These are phyloP conservation scores for Hyphantria cunea DNA, from an alignment of 1,140 invertebrate species.

Conservation along the genomic window DNA sequence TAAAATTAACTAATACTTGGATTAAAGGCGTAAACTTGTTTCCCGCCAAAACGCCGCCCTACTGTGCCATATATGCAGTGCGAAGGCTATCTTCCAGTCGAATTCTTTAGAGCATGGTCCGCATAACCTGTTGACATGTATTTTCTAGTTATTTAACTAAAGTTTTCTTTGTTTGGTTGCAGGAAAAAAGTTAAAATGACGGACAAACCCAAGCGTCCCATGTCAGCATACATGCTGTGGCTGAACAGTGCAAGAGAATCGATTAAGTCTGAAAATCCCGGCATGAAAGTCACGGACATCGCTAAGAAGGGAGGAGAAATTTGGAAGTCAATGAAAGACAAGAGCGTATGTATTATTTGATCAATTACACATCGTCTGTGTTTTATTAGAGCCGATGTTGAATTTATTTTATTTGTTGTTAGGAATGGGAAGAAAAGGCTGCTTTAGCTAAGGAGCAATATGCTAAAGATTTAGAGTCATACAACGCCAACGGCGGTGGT, in stretches of 20 bases:
- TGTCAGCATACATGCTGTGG: constrained; percentile 94
- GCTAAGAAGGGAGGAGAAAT: constrained; percentile 94
- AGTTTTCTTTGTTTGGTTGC: constrained; percentile 47
- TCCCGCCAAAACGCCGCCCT: constrained; percentile 78
- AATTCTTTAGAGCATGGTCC: constrained; percentile 42
- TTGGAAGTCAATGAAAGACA: constrained; percentile 92
- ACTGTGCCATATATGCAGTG: constrained; percentile 50
- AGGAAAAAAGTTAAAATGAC: constrained; percentile 87
- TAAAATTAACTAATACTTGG: not conserved
- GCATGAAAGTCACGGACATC: constrained; percentile 91
- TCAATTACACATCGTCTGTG: not conserved
- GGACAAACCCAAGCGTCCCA: constrained; percentile 92
- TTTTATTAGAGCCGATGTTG: constrained; percentile 15
- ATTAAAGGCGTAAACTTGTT: constrained; percentile 50
- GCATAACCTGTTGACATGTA: constrained; percentile 55
- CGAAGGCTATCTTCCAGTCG: constrained; percentile 46
- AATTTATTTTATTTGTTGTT: constrained; percentile 33
- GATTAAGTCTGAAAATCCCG: constrained; percentile 91
- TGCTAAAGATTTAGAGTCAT: constrained; percentile 92
- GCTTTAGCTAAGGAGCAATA: constrained; percentile 94
- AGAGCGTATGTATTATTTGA: constrained; percentile 84
- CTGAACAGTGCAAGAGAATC: constrained; percentile 91
- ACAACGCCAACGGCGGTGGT: constrained; percentile 87
- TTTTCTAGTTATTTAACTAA: constrained; percentile 41
- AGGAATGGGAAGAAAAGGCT: constrained; percentile 95